Percentiles rank a stretch among this genome's conserved stretches.
These are phyloP conservation scores for Oceanodroma leucorhoa DNA, from an alignment of 2,797 vertebrate genomes.

Conservation along the genomic window DNA sequence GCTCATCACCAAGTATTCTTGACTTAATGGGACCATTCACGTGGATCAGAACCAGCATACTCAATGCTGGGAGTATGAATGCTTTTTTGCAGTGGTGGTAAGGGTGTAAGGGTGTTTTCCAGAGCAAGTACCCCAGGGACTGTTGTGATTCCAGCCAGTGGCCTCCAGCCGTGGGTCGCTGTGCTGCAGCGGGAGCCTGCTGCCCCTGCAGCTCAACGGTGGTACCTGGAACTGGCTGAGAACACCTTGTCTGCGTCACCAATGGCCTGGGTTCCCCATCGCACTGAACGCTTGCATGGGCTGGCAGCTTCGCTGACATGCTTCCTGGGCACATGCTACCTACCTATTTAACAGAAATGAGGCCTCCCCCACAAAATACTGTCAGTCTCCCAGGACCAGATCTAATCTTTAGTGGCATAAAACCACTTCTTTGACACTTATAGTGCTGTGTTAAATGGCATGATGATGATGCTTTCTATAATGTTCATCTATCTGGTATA, in stretches of 20 bases:
- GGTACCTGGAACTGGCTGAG: neutral
- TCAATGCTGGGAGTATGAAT: neutral
- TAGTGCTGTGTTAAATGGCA: neutral
- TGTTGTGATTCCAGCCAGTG: neutral
- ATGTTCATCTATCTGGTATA: neutral
- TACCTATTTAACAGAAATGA: neutral
- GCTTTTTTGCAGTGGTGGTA: neutral
- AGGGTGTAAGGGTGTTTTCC: neutral
- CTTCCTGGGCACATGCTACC: neutral
- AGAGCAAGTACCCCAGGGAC: neutral
- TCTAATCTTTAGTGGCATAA: neutral
- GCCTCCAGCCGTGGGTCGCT: rapidly evolving
- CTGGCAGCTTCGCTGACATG: neutral
- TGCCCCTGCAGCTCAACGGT: rapidly evolving
- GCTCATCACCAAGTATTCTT: neutral
- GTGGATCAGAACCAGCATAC: neutral
- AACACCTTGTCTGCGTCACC: neutral
- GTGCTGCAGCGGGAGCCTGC: neutral
- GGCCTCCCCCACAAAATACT: neutral
- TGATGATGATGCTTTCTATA: neutral
- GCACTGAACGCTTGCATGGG: neutral
- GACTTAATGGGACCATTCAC: neutral
- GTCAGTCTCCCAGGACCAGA: neutral
- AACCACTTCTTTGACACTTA: neutral
- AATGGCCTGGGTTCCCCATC: neutral